These are phyloP conservation scores for Corydoras sp. DNA, from an alignment of 2,113 vertebrate genomes.

Conservation along the genomic window DNA sequence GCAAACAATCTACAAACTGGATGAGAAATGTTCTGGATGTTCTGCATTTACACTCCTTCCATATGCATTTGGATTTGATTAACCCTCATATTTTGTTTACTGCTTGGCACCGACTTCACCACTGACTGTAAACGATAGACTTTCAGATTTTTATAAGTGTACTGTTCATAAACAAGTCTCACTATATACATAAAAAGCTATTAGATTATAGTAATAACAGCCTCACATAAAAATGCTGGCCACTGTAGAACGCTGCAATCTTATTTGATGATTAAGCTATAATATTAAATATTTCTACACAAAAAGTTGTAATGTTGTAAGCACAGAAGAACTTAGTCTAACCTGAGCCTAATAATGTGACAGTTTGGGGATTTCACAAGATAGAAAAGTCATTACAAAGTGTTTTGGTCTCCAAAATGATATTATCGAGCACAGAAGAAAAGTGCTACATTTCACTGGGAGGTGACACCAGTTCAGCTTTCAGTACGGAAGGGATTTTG, in stretches of 20 bases:
- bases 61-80: slow-evolving; percentile 20
- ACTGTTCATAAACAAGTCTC: too few relatives aligned
- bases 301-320: too few relatives aligned
- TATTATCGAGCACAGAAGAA: slow-evolving; percentile 16
- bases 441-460: slow-evolving; percentile 7
- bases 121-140: not conserved
- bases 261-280: too few relatives aligned
- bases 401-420: too few relatives aligned
- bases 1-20: slow-evolving; percentile 4
- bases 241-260: too few relatives aligned
- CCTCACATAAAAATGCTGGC: too few relatives aligned
- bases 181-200: too few relatives aligned
- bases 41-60: slow-evolving; percentile 22
- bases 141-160: too few relatives aligned
- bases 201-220: too few relatives aligned
- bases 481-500: slow-evolving; percentile 20
- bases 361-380: not conserved
- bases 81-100: not conserved
- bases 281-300: too few relatives aligned
- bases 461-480: slow-evolving; percentile 24
- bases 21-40: slow-evolving; percentile 22
- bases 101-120: not conserved
- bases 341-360: too few relatives aligned
- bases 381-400: not conserved
- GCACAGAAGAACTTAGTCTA: too few relatives aligned